Percentiles rank a stretch among this genome's conserved stretches.
phyloP scores from a whole-genome alignment of 2,888 invertebrate species.

The Ophonus ardosiacus region DNA sequence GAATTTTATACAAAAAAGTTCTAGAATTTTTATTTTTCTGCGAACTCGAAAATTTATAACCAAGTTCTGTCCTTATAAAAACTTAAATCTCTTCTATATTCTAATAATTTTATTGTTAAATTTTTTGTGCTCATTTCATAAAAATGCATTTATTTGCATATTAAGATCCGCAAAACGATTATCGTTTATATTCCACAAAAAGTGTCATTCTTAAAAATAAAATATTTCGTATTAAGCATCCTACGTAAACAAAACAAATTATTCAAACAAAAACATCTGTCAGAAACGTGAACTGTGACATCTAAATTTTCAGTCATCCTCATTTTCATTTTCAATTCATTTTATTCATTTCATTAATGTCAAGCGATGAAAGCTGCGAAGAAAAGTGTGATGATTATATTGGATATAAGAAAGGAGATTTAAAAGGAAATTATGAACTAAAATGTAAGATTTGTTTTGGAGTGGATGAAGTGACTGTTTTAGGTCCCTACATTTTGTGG shows the following conservation, averaged over 20 bases:
- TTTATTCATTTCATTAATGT: not conserved
- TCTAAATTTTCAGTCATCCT: conserved; percentile 10
- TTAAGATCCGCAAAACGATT: conserved; percentile 1
- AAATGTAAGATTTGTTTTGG: not conserved
- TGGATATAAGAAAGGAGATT: not conserved
- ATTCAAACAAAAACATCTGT: not conserved
- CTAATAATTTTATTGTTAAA: not conserved
- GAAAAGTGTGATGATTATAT: not conserved
- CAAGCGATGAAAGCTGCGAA: not conserved
- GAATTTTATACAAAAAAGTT: not conserved
- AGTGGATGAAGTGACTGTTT: no score
- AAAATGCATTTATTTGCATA: not conserved
- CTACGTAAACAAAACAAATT: not conserved
- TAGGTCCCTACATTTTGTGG: no score
- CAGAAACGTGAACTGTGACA: not conserved
- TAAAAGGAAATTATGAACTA: not conserved
- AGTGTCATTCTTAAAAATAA: conserved; percentile 13
- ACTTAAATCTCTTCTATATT: not conserved
- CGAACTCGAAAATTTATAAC: not conserved
- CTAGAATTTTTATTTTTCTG: not conserved
- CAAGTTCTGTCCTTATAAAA: not conserved
- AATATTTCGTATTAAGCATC: not conserved
- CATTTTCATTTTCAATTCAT: no score
- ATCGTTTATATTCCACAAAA: not conserved
- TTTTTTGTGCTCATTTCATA: not conserved